Evolutionary conservation across 1,140 invertebrate genomes (phyloP), one percentile per base, ranked within the genome.

Genomic region (Drosophila guanche): DNA sequence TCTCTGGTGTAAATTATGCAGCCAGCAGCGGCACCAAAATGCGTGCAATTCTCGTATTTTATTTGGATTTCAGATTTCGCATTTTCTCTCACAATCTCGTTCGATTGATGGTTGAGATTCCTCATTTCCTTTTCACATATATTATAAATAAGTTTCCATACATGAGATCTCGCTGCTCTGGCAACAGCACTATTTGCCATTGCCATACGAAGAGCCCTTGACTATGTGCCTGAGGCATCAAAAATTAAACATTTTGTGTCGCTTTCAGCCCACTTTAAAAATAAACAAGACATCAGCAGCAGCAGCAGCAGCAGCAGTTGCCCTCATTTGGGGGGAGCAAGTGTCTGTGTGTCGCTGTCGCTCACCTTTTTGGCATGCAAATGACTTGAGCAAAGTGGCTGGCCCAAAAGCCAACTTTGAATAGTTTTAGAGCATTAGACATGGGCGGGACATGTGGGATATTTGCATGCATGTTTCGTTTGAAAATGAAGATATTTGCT

Each of bases 191-290:
- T 33, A 33, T 37, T 37, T 37, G 8, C 8, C 33, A 12, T 37
- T 33, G 29, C 33, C 33, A 37, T 10, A 37, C 33, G 33, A 37
- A 12, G 8, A 10, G 3, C 8, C 3, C 29, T n/a, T n/a, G n/a
- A 29, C 6, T 7, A 7, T 10, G 6, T 29, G 45, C 77, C 54
- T 43, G 60, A 12, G 55, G 71, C 65, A 76, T 85, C 76, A 85
- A 85, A 84, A 79, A 85, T 85, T 85, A 79, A 84, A 60, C 80
- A 85, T 63, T 69, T 68, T 79, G 62, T 79, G 58, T 68, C 76
- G 79, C 70, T 73, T 73, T 76, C 66, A 65, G 57, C 50, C 76
- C 47, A 66, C 61, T 78, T 12, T 37, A 37, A 58, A 76, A 37
- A 41, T 72, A 84, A 84, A 84, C 79, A 84, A 79, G 71, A 76